Base-by-base conservation (phyloP, 37 sponge, comb jelly and placozoan genomes). In the Diacarnus erythraeanus region DNA sequence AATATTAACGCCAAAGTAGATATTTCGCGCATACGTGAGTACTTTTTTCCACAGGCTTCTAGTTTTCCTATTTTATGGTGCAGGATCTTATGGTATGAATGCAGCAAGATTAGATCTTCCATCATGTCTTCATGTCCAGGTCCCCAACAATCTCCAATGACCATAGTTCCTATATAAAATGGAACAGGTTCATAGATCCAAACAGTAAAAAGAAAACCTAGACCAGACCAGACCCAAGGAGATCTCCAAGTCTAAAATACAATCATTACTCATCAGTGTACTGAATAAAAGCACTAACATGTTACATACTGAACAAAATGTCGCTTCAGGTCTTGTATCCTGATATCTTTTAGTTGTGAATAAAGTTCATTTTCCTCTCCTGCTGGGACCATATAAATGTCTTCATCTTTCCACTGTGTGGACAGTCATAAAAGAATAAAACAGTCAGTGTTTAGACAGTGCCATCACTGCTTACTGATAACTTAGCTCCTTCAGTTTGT, bases 121-220 rank as follows among this genome's bases (percentile, higher is more conserved):
- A 47, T 70, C 34, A 78, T 57, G 86, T 90, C 42, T 86, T 86
- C 20, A 31, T n/a, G n/a, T n/a, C n/a, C 57, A 4, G 85, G 71
- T 31, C 74, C 57, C 90, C 90, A 90, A 35, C 38, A 72, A 15
- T 80, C 41, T 38, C 85, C 90, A 71, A 29, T 80, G 81, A 79
- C 57, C 86, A 84, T 59, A 90, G 59, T 18, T 90, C 90, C 90
- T 90, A 43, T 36, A 84, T 15, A 15, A 15, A 12, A 47, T 47
- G 12, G 12, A 47, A 12, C 51, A 6, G 12, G 51, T 12, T 47
- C 51, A 47, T 34, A 17, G 31, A 78, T 5, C 64, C 31, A 20
- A 27, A 42, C 74, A 43, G n/a, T 21, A 29, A 36, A 36, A 31
- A 9, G 6, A 12, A 6, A 47, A n/a, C n/a, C n/a, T n/a, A n/a